These are phyloP conservation scores for Planococcus citri DNA, from an alignment of 1,140 invertebrate genomes.

Conservation along the genomic window DNA sequence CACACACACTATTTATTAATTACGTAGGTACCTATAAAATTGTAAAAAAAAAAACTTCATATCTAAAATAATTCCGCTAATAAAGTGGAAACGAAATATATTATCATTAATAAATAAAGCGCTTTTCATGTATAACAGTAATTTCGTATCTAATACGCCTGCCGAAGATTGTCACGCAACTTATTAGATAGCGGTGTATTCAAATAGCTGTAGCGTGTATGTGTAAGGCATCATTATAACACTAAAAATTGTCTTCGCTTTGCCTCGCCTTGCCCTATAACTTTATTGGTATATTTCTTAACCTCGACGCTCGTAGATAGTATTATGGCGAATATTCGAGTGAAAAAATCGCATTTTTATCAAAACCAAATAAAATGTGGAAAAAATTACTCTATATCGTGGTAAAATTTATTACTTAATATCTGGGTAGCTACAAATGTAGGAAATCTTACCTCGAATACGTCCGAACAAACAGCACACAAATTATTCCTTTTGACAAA, in stretches of 20 bases:
- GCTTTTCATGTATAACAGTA: slow-evolving; percentile 1
- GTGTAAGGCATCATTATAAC: slow-evolving; percentile 2
- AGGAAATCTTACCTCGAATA: background rate
- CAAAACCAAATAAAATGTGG: background rate
- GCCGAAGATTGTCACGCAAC: slow-evolving; percentile 1
- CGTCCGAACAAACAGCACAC: background rate
- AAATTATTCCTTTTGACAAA: background rate
- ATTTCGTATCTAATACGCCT: slow-evolving; percentile 3
- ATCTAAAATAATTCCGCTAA: background rate
- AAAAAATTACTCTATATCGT: background rate
- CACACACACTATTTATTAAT: no score
- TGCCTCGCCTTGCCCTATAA: background rate
- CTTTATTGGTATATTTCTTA: background rate
- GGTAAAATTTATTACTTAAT: background rate
- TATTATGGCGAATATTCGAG: no score
- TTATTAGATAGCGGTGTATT: slow-evolving; percentile 7
- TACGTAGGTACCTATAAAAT: no score
- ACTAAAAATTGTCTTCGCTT: slow-evolving; percentile 5
- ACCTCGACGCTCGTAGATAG: no score
- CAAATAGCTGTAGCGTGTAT: background rate
- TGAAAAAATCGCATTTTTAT: background rate
- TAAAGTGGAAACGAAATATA: slow-evolving; percentile 8
- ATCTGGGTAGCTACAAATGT: background rate
- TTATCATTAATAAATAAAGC: slow-evolving; percentile 8
- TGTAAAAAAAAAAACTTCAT: background rate